These are phyloP conservation scores for Stenopsyche tienmushanensis DNA, from an alignment of 1,140 invertebrate species.

Conservation along the genomic window DNA sequence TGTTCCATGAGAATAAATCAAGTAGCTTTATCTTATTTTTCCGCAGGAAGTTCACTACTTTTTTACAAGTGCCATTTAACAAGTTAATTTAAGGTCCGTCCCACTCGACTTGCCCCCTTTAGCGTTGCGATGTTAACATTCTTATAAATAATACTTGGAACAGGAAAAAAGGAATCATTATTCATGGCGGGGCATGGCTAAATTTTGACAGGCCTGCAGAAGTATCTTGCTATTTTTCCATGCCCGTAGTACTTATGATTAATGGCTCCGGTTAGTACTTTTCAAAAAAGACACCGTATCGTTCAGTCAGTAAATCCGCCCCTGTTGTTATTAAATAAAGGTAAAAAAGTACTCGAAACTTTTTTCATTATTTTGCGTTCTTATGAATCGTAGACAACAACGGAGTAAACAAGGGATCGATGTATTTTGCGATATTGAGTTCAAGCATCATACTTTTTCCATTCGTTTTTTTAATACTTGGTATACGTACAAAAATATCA, in stretches of 20 bases:
- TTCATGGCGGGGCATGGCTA: slow-evolving; percentile 26
- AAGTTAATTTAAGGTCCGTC: background rate
- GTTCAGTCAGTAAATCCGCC: slow-evolving; percentile 12
- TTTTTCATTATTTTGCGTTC: background rate
- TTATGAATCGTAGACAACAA: background rate
- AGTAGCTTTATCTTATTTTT: no score
- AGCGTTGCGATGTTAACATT: background rate
- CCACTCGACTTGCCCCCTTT: background rate
- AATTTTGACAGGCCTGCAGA: slow-evolving; percentile 30
- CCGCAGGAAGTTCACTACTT: no score
- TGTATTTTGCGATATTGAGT: no score
- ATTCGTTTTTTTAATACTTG: no score
- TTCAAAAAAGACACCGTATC: slow-evolving; percentile 20
- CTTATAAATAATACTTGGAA: slow-evolving; percentile 31
- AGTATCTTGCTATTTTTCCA: slow-evolving; percentile 31
- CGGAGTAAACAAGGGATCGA: background rate
- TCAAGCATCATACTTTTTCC: no score
- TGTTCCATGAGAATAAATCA: no score
- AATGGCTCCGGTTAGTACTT: slow-evolving; percentile 34
- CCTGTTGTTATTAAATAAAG: slow-evolving; percentile 19
- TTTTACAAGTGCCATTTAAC: slow-evolving; percentile 1
- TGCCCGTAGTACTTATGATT: slow-evolving; percentile 33
- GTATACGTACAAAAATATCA: no score
- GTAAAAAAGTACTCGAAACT: background rate
- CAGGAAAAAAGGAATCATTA: slow-evolving; percentile 39